Percentiles rank a stretch among this genome's conserved stretches.
These are phyloP conservation scores for Phenganax marumi DNA, from an alignment of 92 coral and sea anemone species.

Conservation along the genomic window DNA sequence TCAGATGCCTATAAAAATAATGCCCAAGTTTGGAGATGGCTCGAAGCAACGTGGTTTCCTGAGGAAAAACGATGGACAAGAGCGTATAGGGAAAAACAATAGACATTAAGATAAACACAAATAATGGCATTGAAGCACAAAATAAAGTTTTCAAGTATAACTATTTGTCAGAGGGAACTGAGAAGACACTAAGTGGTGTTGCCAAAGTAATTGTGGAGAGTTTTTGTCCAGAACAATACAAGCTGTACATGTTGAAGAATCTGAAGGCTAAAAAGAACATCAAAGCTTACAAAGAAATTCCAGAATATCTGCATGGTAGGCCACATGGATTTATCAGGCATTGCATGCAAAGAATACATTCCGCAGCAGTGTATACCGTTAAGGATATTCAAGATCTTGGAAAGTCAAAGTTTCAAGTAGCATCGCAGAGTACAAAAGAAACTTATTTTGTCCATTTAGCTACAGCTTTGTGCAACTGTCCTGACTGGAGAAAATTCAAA, in stretches of 20 bases:
- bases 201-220: conserved; percentile 24
- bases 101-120: conserved; percentile 8
- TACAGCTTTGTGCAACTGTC: conserved; percentile 34
- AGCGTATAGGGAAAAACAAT: conserved; percentile 17
- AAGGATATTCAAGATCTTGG: conserved; percentile 28
- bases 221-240: conserved; percentile 46
- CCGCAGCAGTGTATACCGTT: conserved; percentile 20
- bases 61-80: conserved; percentile 22
- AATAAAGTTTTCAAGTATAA: conserved; percentile 40
- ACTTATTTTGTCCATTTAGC: conserved; percentile 19
- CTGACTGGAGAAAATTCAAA: conserved; percentile 46
- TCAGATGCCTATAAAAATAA: conserved; percentile 25
- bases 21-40: conserved; percentile 23
- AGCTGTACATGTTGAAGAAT: conserved; percentile 31
- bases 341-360: conserved; percentile 35
- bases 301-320: conserved; percentile 40
- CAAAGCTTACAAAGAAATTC: conserved; percentile 41
- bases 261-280: conserved; percentile 28
- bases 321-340: conserved; percentile 42
- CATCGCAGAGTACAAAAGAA: conserved; percentile 5
- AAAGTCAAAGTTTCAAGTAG: conserved; percentile 33
- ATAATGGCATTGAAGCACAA: conserved; percentile 25
- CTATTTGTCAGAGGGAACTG: conserved; percentile 46
- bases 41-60: conserved; percentile 20
- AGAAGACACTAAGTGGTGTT: conserved; percentile 42